Conservation (phyloP, 2,113 vertebrate species). For the Tragelaphus strepsiceros region DNA sequence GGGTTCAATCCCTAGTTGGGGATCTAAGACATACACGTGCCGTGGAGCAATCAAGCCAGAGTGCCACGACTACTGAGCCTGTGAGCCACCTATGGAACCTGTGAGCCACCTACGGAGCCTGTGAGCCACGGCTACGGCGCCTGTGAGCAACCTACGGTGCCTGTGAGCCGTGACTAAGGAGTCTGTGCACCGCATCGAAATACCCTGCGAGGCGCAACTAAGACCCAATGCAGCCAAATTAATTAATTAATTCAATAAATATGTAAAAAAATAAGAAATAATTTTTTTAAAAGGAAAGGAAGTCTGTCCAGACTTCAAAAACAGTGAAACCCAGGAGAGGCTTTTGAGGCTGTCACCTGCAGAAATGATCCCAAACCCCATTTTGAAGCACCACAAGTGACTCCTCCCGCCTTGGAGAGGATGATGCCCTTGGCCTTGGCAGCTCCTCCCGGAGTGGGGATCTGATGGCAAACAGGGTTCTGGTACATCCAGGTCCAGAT, state of each 20-base stretch:
- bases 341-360: background rate
- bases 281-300: background rate
- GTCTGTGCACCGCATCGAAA: background rate
- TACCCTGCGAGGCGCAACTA: rapidly evolving
- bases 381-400: background rate
- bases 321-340: background rate
- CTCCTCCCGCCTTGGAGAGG: background rate
- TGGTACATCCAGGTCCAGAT: background rate
- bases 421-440: rapidly evolving
- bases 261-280: background rate
- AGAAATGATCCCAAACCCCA: background rate
- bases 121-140: rapidly evolving
- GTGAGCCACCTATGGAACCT: rapidly evolving
- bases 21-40: background rate
- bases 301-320: background rate
- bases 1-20: background rate
- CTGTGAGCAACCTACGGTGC: too few species aligned
- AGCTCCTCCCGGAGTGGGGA: background rate
- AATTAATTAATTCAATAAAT: background rate
- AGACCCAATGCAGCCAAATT: background rate
- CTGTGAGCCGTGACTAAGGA: too few species aligned
- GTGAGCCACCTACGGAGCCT: too few species aligned
- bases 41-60: background rate
- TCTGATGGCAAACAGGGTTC: too few species aligned
- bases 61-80: rapidly evolving